Evolutionary conservation across 2,797 vertebrate species (phyloP), one percentile per base, ranked within the genome.

Genomic region (Manis crassicaudata): DNA sequence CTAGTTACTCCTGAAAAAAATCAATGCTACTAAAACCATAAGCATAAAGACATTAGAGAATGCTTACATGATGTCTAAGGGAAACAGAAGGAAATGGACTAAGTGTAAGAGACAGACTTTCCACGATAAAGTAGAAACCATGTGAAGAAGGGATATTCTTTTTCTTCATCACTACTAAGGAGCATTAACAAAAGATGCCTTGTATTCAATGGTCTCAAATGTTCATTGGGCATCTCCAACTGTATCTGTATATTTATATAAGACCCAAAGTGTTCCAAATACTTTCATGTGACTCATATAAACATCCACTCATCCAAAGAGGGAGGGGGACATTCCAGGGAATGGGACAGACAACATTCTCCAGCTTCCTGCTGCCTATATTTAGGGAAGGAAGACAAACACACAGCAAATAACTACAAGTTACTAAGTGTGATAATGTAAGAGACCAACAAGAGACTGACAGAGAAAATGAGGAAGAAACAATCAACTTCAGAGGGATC

Each of bases 1-100:
- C 88, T 75, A 87, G 77, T 90, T 96, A 79, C 18, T 84, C 50
- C 27, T 63, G 43, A 86, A 50, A 83, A 95, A 97, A 96, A 96
- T 73, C 58, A 37, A 96, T 93, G 95, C 32, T 62, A 52, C 90
- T 79, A 75, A 96, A 95, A 82, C 67, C 63, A 83, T 80, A 93
- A 96, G 94, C 65, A 94, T 27, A 54, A 89, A 88, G 72, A 90
- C 6, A 20, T 50, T 90, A 90, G 63, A 92, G 27, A 79, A 83
- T 52, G 92, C 40, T 40, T 75, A 9, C 11, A 14, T 63, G 76
- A 70, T n/a, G 84, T 97, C 63, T 37, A 73, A 85, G 50, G 63
- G 67, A 86, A 96, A 94, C 2, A 16, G 62, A 52, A 82, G 52
- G 72, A 62, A 83, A 81, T 1, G 54, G 72, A 81, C 9, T 60